Conservation (phyloP, 2,797 vertebrate genomes). For the Tarsius wallacei region DNA sequence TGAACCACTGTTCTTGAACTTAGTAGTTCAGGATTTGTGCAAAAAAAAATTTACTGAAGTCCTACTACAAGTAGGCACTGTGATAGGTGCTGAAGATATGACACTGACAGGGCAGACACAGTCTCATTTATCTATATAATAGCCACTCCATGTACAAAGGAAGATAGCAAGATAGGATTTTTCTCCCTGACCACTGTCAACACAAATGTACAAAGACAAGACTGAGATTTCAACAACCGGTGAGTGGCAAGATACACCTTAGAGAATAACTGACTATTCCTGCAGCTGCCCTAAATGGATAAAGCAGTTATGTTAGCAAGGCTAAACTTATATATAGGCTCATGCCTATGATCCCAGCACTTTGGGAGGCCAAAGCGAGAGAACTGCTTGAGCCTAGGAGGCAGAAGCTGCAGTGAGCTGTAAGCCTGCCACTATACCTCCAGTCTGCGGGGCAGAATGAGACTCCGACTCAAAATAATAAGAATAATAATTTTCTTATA, state of each 20-base stretch:
- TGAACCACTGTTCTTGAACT: conserved; percentile 29
- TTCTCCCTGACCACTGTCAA: not conserved
- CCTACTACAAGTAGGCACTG: not conserved
- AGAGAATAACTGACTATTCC: conserved; percentile 53
- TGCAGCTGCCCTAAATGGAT: not conserved
- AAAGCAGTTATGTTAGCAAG: no score
- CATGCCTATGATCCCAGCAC: no score
- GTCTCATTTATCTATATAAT: not conserved
- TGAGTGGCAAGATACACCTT: conserved; percentile 13
- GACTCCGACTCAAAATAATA: no score
- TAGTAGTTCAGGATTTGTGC: not conserved
- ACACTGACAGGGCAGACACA: not conserved
- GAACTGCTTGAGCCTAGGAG: no score
- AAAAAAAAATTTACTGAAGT: not conserved
- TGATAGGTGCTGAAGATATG: not conserved
- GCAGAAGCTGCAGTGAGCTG: no score
- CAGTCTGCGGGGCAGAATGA: no score
- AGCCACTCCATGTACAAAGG: not conserved
- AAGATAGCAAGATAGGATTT: not conserved
- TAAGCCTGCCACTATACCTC: no score
- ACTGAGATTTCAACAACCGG: conserved; percentile 47
- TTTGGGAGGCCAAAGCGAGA: no score
- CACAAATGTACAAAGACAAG: not conserved
- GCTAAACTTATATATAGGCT: no score
- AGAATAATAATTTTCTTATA: no score